These are phyloP conservation scores for Tinea pellionella DNA, from an alignment of 2,888 invertebrate species.

Conservation along the genomic window DNA sequence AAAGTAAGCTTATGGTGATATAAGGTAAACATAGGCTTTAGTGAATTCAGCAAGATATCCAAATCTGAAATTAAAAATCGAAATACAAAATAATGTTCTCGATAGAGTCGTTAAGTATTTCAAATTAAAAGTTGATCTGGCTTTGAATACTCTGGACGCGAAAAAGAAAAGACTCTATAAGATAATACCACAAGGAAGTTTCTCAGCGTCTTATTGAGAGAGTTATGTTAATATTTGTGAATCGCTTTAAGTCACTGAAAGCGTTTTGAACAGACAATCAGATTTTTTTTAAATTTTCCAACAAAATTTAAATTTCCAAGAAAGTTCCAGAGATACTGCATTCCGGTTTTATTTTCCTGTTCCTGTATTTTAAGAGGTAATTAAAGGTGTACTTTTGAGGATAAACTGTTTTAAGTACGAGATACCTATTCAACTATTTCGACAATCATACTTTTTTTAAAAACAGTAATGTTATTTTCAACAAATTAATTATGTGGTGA, in stretches of 20 bases:
- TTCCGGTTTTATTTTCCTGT: too few relatives aligned
- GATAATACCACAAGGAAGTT: slow-evolving; percentile 6
- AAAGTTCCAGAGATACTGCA: not conserved
- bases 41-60: too few relatives aligned
- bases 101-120: not conserved
- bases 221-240: slow-evolving; percentile 12
- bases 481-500: too few relatives aligned
- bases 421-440: too few relatives aligned
- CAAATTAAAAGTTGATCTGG: slow-evolving; percentile 7
- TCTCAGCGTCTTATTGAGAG: not conserved
- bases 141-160: not conserved
- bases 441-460: too few relatives aligned
- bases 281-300: not conserved
- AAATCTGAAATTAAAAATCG: too few relatives aligned
- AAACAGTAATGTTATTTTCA: too few relatives aligned
- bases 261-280: not conserved
- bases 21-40: too few relatives aligned
- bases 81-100: not conserved
- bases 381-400: too few relatives aligned
- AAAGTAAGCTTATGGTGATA: not conserved
- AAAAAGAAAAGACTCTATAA: not conserved
- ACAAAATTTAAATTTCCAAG: not conserved
- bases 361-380: too few relatives aligned
- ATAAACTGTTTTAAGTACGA: too few relatives aligned
- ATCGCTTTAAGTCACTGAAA: slow-evolving; percentile 7